A percentile compares a stretch with the other conserved stretches of the same genome.
Conservation (phyloP, 2,797 vertebrate genomes). For the Myripristis murdjan region DNA sequence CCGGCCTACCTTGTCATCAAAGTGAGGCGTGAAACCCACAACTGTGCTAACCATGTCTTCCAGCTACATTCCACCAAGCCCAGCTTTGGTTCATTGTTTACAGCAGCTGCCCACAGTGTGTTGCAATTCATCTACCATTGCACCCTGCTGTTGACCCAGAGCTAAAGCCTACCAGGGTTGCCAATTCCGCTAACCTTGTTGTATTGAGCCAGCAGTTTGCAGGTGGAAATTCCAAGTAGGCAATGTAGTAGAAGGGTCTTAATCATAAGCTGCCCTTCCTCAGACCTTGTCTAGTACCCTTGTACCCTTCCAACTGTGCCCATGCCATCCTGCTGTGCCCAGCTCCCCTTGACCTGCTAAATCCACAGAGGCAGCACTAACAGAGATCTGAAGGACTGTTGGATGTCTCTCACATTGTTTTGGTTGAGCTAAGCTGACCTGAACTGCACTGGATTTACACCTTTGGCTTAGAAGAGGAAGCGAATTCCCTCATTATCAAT, state of each 20-base stretch:
- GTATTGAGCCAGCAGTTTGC: conserved; percentile 46
- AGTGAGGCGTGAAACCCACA: conserved; percentile 16
- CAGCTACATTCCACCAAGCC: background rate
- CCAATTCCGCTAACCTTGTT: conserved; percentile 56
- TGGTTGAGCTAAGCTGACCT: conserved; percentile 35
- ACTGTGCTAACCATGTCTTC: conserved; percentile 25
- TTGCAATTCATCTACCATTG: conserved; percentile 37
- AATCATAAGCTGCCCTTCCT: conserved; percentile 71
- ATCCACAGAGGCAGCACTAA: conserved; percentile 76
- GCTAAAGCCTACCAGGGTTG: conserved; percentile 55
- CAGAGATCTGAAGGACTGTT: conserved; percentile 72
- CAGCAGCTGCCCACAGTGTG: conserved; percentile 24
- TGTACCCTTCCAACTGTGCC: conserved; percentile 71
- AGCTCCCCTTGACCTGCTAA: conserved; percentile 78
- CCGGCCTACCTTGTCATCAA: conserved; percentile 7
- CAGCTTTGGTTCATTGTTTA: conserved; percentile 22
- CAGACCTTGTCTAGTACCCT: conserved; percentile 68
- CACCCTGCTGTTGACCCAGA: conserved; percentile 50
- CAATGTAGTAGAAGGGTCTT: conserved; percentile 72
- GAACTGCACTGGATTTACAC: conserved; percentile 35
- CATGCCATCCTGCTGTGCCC: conserved; percentile 70
- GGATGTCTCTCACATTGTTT: conserved; percentile 68
- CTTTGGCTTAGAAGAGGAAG: conserved; percentile 18
- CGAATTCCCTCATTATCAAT: background rate
- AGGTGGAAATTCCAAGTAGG: conserved; percentile 63